Evolutionary conservation across 2,797 vertebrate genomes (phyloP), one percentile per base, ranked within the genome.

Genomic region (Cryptoprocta ferox): DNA sequence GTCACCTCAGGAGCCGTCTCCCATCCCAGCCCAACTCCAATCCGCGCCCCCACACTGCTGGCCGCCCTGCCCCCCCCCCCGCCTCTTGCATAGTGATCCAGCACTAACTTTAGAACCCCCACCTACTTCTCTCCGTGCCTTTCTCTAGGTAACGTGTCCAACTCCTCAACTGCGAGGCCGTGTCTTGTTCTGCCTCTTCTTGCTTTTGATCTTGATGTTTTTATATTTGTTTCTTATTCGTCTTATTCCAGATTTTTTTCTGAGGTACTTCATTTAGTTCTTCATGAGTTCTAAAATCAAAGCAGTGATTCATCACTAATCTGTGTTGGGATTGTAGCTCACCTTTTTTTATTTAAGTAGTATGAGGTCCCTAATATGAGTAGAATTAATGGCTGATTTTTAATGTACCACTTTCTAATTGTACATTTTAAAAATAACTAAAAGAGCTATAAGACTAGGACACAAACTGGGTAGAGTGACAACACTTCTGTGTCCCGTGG

Each of bases 211-310:
- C 26, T 84, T 93, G 14, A 76, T 80, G n/a, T 85, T 45, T 92
- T 73, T 79, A 0, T 93, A 5, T 94, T 97, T 93, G 18, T 26
- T 75, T 32, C 32, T 6, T 66, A 0, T 89, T 76, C 45, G 35
- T 83, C 45, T 95, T 79, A 48, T 66, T 65, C 48, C 15, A 65
- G 39, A 68, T 37, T 86, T 82, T 88, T 65, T 92, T 10, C n/a
- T 15, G 21, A 73, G 30, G 7, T 76, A 68, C 16, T 59, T 78
- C 91, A 95, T 83, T 86, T 89, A 0, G 37, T 83, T 73, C 26
- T 95, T 86, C 93, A 92, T 12, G n/a, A 84, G 18, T 86, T 95
- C 84, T 70, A 68, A 97, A 97, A 73, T 37, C n/a, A 84, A 78
- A 76, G 4, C 26, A 75, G 89, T 68, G 4, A 59, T 76, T 79